Evolutionary conservation across 2,888 invertebrate genomes (phyloP).

Genomic region (Metallyticus violacea): DNA sequence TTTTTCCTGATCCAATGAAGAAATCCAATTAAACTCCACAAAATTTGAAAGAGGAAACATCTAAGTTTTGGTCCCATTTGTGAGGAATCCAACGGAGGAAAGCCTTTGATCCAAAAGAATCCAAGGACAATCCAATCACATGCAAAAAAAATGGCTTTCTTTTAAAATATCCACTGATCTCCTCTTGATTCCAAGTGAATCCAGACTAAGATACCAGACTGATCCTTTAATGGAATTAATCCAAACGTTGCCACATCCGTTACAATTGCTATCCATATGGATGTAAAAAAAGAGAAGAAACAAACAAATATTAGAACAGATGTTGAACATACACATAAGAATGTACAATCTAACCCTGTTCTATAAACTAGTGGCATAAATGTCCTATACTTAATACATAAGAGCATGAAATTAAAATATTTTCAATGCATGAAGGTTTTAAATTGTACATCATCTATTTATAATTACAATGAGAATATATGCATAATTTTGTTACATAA

Average conservation of each 20-base stretch:
- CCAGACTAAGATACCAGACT: constrained; percentile 1
- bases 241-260: constrained; percentile 30
- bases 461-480: neutral
- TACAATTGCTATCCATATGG: constrained; percentile 33
- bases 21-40: constrained; percentile 13
- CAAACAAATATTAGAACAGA: constrained; percentile 28
- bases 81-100: constrained; percentile 7
- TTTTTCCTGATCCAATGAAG: constrained; percentile 23
- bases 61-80: constrained; percentile 3
- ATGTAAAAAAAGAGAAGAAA: constrained; percentile 31
- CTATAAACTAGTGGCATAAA: neutral
- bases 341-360: neutral
- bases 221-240: constrained; percentile 21
- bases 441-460: neutral
- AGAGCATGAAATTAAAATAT: neutral
- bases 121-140: constrained; percentile 19
- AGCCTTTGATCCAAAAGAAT: constrained; percentile 29
- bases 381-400: neutral
- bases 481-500: neutral
- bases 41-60: neutral
- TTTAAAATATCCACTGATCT: constrained; percentile 5
- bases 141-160: constrained; percentile 14
- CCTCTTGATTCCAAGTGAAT: constrained; percentile 22
- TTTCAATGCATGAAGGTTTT: neutral
- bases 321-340: neutral